Percentiles rank a stretch among this genome's conserved stretches.
Evolutionary conservation across 2,888 invertebrate species (phyloP).

Genomic region (Lithophane socia): DNA sequence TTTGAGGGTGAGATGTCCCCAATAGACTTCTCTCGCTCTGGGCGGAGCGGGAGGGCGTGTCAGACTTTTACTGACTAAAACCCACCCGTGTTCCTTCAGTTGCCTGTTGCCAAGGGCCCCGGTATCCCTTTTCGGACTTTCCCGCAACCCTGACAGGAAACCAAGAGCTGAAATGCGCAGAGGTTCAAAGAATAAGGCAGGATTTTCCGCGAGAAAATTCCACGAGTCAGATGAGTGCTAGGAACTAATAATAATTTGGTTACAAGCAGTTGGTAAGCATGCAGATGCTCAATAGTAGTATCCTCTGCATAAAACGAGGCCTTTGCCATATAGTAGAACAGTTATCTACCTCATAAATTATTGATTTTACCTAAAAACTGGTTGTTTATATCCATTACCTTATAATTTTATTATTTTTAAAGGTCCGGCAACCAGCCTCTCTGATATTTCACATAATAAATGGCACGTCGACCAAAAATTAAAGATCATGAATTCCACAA

Average conservation of each 20-base stretch:
- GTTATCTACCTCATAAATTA: background rate
- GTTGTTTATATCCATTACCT: constrained; percentile 4
- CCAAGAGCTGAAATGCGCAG: background rate
- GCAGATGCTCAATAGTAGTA: background rate
- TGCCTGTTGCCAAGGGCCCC: too few species aligned
- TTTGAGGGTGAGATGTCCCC: too few species aligned
- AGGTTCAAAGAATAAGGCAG: background rate
- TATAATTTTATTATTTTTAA: constrained; percentile 8
- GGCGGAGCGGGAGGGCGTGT: too few species aligned
- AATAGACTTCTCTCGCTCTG: too few species aligned
- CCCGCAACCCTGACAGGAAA: too few species aligned
- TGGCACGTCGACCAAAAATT: background rate
- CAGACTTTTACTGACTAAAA: too few species aligned
- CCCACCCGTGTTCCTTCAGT: too few species aligned
- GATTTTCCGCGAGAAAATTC: background rate
- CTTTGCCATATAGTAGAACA: background rate
- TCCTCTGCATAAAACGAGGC: background rate
- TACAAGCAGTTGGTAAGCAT: background rate
- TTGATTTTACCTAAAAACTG: background rate
- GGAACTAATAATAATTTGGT: background rate
- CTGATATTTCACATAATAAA: background rate
- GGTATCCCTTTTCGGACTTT: too few species aligned
- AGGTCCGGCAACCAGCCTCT: background rate
- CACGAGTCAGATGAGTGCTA: background rate
- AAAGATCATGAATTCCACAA: constrained; percentile 3